These are phyloP conservation scores for Diplolepis rosae DNA, from an alignment of 2,888 invertebrate genomes.

Conservation along the genomic window DNA sequence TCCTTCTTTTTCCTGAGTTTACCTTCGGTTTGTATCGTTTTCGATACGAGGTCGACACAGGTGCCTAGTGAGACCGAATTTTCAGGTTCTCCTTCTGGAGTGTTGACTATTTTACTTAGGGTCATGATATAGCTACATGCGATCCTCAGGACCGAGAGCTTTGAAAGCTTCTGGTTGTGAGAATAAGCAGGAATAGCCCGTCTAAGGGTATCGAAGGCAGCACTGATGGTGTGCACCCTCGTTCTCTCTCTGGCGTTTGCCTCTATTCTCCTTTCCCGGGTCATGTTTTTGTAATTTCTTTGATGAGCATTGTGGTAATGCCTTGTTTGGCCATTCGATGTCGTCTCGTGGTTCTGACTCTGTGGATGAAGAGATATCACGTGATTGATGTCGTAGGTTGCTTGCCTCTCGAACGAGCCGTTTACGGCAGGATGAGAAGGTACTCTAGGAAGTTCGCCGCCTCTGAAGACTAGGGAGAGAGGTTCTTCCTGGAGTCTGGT, in stretches of 20 bases:
- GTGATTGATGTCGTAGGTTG: slow-evolving; percentile 46
- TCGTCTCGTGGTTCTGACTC: slow-evolving; percentile 38
- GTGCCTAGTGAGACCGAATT: slow-evolving; percentile 80
- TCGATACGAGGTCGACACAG: slow-evolving; percentile 91
- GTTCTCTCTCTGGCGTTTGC: slow-evolving; percentile 95
- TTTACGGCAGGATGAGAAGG: slow-evolving; percentile 76
- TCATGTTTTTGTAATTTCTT: slow-evolving; percentile 97
- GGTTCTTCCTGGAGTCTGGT: slow-evolving; percentile 75
- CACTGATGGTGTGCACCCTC: slow-evolving; percentile 95
- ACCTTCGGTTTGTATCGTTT: slow-evolving; percentile 93
- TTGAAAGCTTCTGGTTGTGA: slow-evolving; percentile 94
- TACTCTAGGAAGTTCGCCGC: slow-evolving; percentile 75
- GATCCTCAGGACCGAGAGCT: slow-evolving; percentile 92
- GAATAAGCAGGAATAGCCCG: slow-evolving; percentile 92
- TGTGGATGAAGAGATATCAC: slow-evolving; percentile 46
- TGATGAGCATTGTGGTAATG: slow-evolving; percentile 74
- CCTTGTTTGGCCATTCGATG: slow-evolving; percentile 33
- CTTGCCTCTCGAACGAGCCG: slow-evolving; percentile 58
- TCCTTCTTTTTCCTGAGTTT: slow-evolving; percentile 91
- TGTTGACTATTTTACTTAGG: slow-evolving; percentile 82
- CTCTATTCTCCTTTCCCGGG: slow-evolving; percentile 91
- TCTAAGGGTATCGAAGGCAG: slow-evolving; percentile 93
- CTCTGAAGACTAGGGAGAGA: slow-evolving; percentile 76
- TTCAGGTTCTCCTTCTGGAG: slow-evolving; percentile 77
- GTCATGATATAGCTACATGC: slow-evolving; percentile 95